These are phyloP conservation scores for Ptilonorhynchus violaceus DNA, from an alignment of 2,113 vertebrate species.

Conservation along the genomic window DNA sequence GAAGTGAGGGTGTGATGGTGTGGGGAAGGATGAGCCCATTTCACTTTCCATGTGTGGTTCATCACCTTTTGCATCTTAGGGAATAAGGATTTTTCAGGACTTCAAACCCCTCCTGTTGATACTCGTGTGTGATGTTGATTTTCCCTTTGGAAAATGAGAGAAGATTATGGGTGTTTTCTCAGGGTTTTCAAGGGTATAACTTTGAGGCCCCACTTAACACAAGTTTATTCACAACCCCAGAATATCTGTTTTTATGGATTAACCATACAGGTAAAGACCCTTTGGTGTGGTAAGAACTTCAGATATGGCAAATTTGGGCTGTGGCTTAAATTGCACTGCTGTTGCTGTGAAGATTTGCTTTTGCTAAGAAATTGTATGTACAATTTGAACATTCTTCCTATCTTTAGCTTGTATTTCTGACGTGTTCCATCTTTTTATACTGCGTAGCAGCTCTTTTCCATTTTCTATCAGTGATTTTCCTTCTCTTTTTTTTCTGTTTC, in stretches of 20 bases:
- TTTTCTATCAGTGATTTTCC: not conserved
- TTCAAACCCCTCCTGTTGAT: not conserved
- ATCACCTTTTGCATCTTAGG: not conserved
- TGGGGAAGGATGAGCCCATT: not conserved
- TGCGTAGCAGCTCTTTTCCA: not conserved
- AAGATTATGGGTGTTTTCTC: not conserved
- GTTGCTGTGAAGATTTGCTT: not conserved
- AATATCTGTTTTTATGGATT: not conserved
- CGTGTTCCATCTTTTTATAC: not conserved
- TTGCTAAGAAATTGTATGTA: not conserved
- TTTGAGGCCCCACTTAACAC: not conserved
- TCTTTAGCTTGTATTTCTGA: not conserved
- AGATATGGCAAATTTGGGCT: not conserved
- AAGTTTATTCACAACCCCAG: not conserved
- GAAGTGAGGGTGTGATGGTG: not conserved
- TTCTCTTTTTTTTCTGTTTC: not conserved
- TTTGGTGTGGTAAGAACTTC: not conserved
- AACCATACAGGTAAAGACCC: not conserved
- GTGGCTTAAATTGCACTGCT: not conserved
- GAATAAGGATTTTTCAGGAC: not conserved
- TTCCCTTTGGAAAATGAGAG: not conserved
- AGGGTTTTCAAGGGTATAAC: not conserved
- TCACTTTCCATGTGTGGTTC: not conserved
- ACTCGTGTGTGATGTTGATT: not conserved
- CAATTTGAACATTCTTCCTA: not conserved